These are phyloP conservation scores for Dione juno DNA, from an alignment of 2,888 invertebrate genomes.

Conservation along the genomic window DNA sequence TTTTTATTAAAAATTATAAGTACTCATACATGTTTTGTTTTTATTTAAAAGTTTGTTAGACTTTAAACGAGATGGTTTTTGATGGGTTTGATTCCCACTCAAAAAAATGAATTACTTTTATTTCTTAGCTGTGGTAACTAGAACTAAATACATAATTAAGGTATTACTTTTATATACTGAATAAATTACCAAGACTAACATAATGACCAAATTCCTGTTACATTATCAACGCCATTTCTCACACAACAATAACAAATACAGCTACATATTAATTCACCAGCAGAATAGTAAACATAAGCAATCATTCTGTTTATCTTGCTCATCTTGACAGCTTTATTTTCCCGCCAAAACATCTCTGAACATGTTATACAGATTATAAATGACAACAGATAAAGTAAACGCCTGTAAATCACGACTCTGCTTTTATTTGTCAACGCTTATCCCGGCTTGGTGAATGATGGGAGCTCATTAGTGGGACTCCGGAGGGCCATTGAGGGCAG, in stretches of 20 bases:
- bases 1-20: too few relatives aligned
- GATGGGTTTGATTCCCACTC: too few relatives aligned
- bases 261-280: conserved; percentile 1
- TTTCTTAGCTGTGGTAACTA: too few relatives aligned
- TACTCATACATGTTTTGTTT: too few relatives aligned
- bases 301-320: conserved; percentile 22
- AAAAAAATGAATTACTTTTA: too few relatives aligned
- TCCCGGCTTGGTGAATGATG: conserved; percentile 68
- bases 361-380: conserved; percentile 34
- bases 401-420: conserved; percentile 68
- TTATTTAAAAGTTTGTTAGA: too few relatives aligned
- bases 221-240: background rate
- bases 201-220: background rate
- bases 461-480: conserved; percentile 68
- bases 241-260: conserved; percentile 10
- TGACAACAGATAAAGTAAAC: conserved; percentile 36
- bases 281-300: conserved; percentile 19
- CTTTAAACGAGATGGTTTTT: too few relatives aligned
- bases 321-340: conserved; percentile 28
- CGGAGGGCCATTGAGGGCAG: conserved; percentile 70
- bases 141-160: too few relatives aligned
- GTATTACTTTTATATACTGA: background rate
- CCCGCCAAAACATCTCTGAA: conserved; percentile 29
- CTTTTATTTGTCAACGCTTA: conserved; percentile 78
- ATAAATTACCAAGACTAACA: background rate